Evolutionary conservation across 1,140 invertebrate genomes (phyloP).

Genomic region (Eueides isabella): DNA sequence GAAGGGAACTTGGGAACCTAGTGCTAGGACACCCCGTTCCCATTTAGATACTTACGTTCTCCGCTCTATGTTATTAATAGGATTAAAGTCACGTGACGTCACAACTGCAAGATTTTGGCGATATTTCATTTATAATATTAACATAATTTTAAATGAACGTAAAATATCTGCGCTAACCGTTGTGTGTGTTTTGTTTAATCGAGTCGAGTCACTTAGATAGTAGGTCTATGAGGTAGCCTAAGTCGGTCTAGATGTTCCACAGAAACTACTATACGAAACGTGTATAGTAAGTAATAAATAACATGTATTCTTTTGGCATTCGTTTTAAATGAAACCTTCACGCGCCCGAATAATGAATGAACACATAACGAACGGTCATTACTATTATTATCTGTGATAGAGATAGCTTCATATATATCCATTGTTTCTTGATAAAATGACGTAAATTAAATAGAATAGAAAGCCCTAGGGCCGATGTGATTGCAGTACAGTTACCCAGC

Average conservation of each 20-base stretch:
- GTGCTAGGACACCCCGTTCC: no score
- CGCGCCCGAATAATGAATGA: neutral
- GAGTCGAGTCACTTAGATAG: neutral
- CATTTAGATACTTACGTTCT: no score
- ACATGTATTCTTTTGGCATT: neutral
- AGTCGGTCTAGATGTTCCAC: conserved; percentile 10
- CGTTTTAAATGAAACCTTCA: neutral
- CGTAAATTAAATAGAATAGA: neutral
- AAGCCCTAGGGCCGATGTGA: neutral
- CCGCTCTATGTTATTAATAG: neutral
- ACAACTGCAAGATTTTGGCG: neutral
- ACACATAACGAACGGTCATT: neutral
- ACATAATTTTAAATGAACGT: neutral
- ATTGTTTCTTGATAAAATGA: neutral
- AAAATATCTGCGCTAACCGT: neutral
- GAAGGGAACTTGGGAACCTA: no score
- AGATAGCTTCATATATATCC: neutral
- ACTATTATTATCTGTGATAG: conserved; percentile 10
- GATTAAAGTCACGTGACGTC: neutral
- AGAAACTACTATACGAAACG: no score
- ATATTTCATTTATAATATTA: neutral
- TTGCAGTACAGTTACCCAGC: neutral
- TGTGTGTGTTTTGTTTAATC: neutral
- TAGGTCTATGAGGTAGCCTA: conserved; percentile 4
- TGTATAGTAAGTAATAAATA: no score